Conservation (phyloP, 2,888 invertebrate genomes). For the Torymus tubicola region DNA sequence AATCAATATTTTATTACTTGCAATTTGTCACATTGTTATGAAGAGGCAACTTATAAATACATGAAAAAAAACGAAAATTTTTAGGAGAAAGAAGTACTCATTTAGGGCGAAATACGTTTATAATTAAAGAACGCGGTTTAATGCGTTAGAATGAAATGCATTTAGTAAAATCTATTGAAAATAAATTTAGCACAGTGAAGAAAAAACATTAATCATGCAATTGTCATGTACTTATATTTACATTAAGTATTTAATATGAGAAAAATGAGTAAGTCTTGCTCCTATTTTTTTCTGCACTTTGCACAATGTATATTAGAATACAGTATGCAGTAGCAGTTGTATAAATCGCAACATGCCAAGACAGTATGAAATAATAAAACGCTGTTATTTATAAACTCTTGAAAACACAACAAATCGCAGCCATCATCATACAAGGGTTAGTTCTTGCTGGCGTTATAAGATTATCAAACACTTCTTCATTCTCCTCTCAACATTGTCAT, state of each 20-base stretch:
- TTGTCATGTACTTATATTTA: background rate
- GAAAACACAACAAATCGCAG: conserved; percentile 75
- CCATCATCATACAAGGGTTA: conserved; percentile 73
- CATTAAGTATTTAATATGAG: conserved; percentile 30
- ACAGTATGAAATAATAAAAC: conserved; percentile 71
- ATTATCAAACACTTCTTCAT: conserved; percentile 60
- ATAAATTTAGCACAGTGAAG: background rate
- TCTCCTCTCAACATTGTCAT: conserved; percentile 66
- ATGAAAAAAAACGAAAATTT: conserved; percentile 36
- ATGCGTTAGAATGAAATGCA: too few species aligned
- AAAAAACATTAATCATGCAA: conserved; percentile 13
- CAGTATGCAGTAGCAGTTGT: conserved; percentile 53
- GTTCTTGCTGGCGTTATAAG: conserved; percentile 65
- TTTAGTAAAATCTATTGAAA: background rate
- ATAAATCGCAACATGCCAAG: conserved; percentile 71
- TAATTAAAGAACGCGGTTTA: background rate
- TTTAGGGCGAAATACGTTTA: conserved; percentile 58
- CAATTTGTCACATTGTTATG: conserved; percentile 41
- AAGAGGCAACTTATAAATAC: conserved; percentile 38
- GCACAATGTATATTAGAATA: conserved; percentile 58
- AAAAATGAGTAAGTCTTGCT: conserved; percentile 66
- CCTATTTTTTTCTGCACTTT: conserved; percentile 36
- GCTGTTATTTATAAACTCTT: conserved; percentile 75
- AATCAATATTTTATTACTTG: background rate
- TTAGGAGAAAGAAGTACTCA: conserved; percentile 62